Conservation (phyloP, 1,140 invertebrate species). For the Reticulitermes speratus region DNA sequence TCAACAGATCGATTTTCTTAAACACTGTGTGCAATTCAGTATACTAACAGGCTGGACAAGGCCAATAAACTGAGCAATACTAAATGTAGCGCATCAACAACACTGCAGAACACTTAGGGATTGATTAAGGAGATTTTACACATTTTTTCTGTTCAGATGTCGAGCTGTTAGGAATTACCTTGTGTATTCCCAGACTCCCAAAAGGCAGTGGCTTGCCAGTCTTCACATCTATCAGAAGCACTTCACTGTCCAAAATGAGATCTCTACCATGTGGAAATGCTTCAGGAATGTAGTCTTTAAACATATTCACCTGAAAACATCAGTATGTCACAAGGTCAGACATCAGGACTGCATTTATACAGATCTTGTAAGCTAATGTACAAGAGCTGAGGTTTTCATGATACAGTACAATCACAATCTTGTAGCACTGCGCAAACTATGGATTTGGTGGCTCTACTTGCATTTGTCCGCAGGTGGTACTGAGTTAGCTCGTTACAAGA, state of each 20-base stretch:
- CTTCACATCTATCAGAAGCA: constrained; percentile 83
- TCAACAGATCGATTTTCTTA: too few relatives aligned
- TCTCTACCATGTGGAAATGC: constrained; percentile 85
- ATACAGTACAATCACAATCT: background rate
- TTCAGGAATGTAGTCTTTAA: constrained; percentile 83
- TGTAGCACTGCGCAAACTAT: background rate
- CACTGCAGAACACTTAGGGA: too few relatives aligned
- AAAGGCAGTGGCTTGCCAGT: constrained; percentile 89
- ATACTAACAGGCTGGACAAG: constrained; percentile 27
- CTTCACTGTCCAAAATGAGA: constrained; percentile 88
- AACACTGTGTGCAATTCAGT: background rate
- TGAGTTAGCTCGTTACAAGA: too few relatives aligned
- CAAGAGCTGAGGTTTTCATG: background rate
- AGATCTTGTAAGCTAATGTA: constrained; percentile 27
- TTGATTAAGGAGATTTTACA: too few relatives aligned
- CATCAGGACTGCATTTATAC: background rate
- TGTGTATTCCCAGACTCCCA: constrained; percentile 86
- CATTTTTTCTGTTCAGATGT: too few relatives aligned
- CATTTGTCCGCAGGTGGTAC: too few relatives aligned
- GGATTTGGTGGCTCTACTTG: too few relatives aligned
- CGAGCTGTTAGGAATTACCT: constrained; percentile 51
- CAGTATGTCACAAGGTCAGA: background rate
- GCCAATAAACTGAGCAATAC: constrained; percentile 31
- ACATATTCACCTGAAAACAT: constrained; percentile 59
- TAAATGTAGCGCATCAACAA: too few relatives aligned